Base-by-base conservation (phyloP, 2,113 vertebrate genomes). In the Erinaceus europaeus region DNA sequence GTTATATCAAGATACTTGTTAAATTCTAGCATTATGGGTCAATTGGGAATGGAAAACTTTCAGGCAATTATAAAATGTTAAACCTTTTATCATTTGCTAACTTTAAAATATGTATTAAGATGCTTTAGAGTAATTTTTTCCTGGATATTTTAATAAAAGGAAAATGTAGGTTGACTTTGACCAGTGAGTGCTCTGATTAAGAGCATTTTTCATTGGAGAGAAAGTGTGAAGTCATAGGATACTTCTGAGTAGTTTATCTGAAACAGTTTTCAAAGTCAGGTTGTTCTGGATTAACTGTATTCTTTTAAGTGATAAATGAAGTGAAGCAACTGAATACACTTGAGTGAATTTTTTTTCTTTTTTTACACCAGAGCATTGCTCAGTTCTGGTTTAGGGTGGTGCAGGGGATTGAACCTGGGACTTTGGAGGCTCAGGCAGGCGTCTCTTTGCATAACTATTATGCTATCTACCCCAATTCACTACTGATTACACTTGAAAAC, bases 251-350 rank as follows among this genome's bases (percentile, higher is more conserved):
- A n/a, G n/a, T n/a, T n/a, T n/a, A n/a, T 9, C 50, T 20, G 9
- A 52, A 52, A 52, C 13, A 4, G 50, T 52, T 52, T 52, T 83
- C 64, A 76, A 20, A 72, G 68, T 92, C 21, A 88, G 23, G 9
- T 83, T 84, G 87, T 73, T 86, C 40, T 79, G 59, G 71, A 74
- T 78, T 89, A 94, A 95, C 88, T 67, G n/a, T 92, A 65, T 90
- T 21, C 29, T 85, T 86, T 86, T 90, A 75, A 88, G 72, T 74
- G 75, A 62, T 88, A 90, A 74, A 85, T 17, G 40, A 88, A 62
- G 61, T 46, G 27, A 86, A 79, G 55, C n/a, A 20, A 65, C 23
- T 78, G 42, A 85, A 20, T 90, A 34, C 32, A 53, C n/a, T n/a
- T n/a, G n/a, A n/a, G n/a, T n/a, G n/a, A n/a, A n/a, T n/a, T n/a